Percentiles rank a stretch among this genome's conserved stretches.
Conservation (phyloP, 1,140 invertebrate species). For the Meloidogyne chitwoodi region DNA sequence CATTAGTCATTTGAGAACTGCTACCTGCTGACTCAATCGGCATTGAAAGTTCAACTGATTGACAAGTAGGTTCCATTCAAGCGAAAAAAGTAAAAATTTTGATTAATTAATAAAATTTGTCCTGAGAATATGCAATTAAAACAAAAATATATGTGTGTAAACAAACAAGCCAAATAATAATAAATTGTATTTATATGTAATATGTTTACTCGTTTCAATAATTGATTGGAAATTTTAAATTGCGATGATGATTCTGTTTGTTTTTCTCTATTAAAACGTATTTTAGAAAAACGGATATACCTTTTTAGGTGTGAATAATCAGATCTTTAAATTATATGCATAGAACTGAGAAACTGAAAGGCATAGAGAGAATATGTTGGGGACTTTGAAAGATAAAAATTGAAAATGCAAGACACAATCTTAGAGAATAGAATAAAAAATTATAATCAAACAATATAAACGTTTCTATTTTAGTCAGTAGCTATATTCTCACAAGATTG, state of each 20-base stretch:
- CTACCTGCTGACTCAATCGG: slow-evolving; percentile 30
- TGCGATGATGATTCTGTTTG: background rate
- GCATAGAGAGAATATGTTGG: background rate
- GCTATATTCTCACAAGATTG: background rate
- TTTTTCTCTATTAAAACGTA: background rate
- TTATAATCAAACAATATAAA: background rate
- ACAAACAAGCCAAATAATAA: background rate
- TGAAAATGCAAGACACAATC: background rate
- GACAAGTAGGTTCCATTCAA: slow-evolving; percentile 34
- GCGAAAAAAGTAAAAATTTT: background rate
- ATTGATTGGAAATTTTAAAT: background rate
- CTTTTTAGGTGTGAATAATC: background rate
- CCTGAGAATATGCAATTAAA: too few relatives aligned
- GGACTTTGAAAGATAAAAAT: background rate
- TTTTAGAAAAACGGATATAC: background rate
- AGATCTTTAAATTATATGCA: background rate
- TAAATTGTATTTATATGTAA: background rate
- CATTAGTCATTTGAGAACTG: slow-evolving; percentile 41
- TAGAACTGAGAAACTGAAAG: background rate
- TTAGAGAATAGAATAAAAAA: background rate
- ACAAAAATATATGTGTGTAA: background rate
- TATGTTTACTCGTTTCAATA: background rate
- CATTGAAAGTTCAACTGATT: slow-evolving; percentile 31
- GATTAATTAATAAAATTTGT: too few relatives aligned
- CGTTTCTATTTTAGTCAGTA: too few relatives aligned